Evolutionary conservation across 2,113 vertebrate genomes (phyloP).

Genomic region (Neogale vison): DNA sequence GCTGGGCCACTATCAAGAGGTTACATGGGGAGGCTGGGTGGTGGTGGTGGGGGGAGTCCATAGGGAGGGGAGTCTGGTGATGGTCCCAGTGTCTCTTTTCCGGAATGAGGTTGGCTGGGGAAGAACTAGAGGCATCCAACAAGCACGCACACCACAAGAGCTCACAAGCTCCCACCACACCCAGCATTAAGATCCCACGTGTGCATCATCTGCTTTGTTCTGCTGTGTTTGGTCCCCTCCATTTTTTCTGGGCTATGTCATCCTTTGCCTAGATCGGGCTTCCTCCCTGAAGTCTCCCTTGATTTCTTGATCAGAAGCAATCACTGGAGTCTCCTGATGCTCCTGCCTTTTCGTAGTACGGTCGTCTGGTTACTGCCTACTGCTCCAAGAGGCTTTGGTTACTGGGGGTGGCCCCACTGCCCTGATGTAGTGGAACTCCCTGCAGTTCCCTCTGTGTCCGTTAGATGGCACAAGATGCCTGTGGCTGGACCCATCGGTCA

Average conservation of each 20-base stretch:
- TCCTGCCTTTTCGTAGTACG: neutral
- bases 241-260: neutral
- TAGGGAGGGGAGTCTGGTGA: neutral
- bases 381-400: neutral
- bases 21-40: too few species aligned
- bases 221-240: neutral
- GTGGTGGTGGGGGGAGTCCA: neutral
- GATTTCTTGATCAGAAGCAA: constrained; percentile 17
- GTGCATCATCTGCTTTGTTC: neutral
- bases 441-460: constrained; percentile 14
- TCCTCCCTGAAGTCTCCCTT: constrained; percentile 10
- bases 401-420: neutral
- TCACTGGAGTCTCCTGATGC: neutral
- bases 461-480: constrained; percentile 54
- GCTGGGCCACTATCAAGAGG: neutral
- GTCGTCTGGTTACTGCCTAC: neutral
- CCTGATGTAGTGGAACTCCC: accelerated
- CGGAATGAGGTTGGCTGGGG: neutral
- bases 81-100: neutral
- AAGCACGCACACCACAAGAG: neutral
- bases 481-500: neutral
- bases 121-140: neutral
- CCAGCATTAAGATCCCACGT: accelerated
- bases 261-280: neutral
- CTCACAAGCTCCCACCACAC: neutral